Base-by-base conservation (phyloP, 2,888 invertebrate genomes). In the Tenthredo amoena region DNA sequence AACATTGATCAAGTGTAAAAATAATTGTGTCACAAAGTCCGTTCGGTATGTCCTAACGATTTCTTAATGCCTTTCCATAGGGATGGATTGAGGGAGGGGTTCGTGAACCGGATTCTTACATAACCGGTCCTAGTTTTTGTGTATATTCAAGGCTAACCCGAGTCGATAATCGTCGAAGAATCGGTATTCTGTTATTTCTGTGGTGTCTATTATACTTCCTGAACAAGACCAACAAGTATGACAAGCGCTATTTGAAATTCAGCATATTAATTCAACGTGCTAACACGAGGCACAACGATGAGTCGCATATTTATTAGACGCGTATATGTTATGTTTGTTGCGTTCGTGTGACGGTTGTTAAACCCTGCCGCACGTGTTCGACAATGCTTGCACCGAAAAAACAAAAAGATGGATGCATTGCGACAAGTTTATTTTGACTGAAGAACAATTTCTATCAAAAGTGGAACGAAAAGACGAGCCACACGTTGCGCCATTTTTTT, bases 71-170 rank as follows among this genome's bases (percentile, higher is more conserved):
- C 55, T n/a, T 26, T 15, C 12, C 12, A 15, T 47, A 47, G 3
- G 47, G 43, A 47, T 15, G 68, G 62, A 62, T 34, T 31, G 68
- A 43, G 62, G 62, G 55, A 55, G 68, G 68, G 62, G 50, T n/a
- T 65, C 40, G 71, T 58, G 40, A 83, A 85, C 71, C 72, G 82
- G 43, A 58, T 71, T 85, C 85, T 85, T 85, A 43, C 71, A 71
- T 82, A 85, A 85, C 82, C 82, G 85, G 82, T 85, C 68, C 37
- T 31, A 55, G 55, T 50, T 85, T 68, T 85, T 55, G 40, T 82
- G 18, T 21, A 65, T 47, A 12, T 76, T 85, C 82, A 85, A 85
- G 72, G 85, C 37, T 58, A 72, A 68, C 50, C 65, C 31, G 62
- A 62, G 65, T 81, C 81, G 81, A 81, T 62, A 81, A 40, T 81